Evolutionary conservation across 2,797 vertebrate species (phyloP).

Genomic region (Myripristis jacobus): DNA sequence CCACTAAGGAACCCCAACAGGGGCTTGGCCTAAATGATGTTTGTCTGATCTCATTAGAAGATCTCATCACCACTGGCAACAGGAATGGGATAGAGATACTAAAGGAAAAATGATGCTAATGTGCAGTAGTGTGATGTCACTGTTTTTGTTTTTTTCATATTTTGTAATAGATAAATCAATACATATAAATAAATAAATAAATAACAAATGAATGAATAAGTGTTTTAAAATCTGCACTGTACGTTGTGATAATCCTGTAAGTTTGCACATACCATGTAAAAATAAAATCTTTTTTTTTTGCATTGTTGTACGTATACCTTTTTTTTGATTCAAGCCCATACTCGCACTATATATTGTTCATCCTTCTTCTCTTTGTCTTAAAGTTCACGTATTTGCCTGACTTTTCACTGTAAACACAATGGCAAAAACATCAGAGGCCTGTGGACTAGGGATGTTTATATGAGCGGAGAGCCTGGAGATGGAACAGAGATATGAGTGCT

Average conservation of each 20-base stretch:
- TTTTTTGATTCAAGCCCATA: conserved; percentile 1
- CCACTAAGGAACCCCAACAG: conserved; percentile 10
- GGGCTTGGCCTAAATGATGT: conserved; percentile 21
- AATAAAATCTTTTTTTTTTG: neutral
- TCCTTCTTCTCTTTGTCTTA: conserved; percentile 71
- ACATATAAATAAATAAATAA: neutral
- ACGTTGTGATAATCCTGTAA: conserved; percentile 1
- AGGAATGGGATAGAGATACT: neutral
- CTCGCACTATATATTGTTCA: conserved; percentile 58
- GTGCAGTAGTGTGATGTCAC: neutral
- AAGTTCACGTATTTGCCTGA: conserved; percentile 81
- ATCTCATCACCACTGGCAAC: conserved; percentile 10
- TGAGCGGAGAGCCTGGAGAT: conserved; percentile 79
- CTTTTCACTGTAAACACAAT: conserved; percentile 82
- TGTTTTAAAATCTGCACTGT: too few relatives aligned
- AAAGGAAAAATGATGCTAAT: conserved; percentile 3
- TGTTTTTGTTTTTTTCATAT: conserved; percentile 1
- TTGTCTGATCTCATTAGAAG: conserved; percentile 27
- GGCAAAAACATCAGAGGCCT: conserved; percentile 80
- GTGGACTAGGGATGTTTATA: conserved; percentile 80
- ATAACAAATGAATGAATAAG: too few relatives aligned
- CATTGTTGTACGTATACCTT: neutral
- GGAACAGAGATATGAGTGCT: conserved; percentile 81
- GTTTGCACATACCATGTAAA: neutral
- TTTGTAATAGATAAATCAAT: neutral